phyloP scores from a whole-genome alignment of 2,113 vertebrate species.

The Triplophysa siluroides region DNA sequence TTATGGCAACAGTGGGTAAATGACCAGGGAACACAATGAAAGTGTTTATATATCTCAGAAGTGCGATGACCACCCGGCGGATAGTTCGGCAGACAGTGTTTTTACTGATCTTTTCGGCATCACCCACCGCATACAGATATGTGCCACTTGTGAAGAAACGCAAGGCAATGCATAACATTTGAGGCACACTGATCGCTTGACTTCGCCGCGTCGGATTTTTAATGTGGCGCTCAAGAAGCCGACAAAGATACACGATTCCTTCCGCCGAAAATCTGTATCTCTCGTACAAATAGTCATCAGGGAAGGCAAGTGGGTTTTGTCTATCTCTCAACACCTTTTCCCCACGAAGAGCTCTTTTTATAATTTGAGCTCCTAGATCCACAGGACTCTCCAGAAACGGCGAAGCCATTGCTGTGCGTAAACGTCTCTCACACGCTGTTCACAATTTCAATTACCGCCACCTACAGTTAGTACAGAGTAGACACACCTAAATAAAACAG shows the following conservation, averaged over 20 bases:
- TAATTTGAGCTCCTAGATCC: constrained; percentile 22
- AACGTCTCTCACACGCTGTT: background rate
- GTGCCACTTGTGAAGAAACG: constrained; percentile 32
- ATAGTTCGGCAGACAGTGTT: constrained; percentile 31
- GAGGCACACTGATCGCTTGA: constrained; percentile 3
- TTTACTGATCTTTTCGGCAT: constrained; percentile 38
- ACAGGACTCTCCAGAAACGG: constrained; percentile 17
- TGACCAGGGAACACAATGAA: constrained; percentile 28
- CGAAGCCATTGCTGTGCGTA: background rate
- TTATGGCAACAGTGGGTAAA: background rate
- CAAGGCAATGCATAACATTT: constrained; percentile 35
- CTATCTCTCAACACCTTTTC: constrained; percentile 26
- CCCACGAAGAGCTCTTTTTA: constrained; percentile 12
- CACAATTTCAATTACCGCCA: too few relatives aligned
- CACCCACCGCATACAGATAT: constrained; percentile 33
- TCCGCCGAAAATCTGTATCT: constrained; percentile 26
- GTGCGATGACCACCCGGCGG: constrained; percentile 15
- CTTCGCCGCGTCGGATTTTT: constrained; percentile 23
- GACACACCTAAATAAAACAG: too few relatives aligned
- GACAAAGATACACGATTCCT: constrained; percentile 33
- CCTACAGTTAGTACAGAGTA: too few relatives aligned
- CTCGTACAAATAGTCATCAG: constrained; percentile 17
- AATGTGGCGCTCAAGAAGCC: constrained; percentile 10
- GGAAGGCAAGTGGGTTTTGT: constrained; percentile 24
- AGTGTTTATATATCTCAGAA: constrained; percentile 15